phyloP scores from a whole-genome alignment of 2,113 vertebrate species.

The Gulo gulo region DNA sequence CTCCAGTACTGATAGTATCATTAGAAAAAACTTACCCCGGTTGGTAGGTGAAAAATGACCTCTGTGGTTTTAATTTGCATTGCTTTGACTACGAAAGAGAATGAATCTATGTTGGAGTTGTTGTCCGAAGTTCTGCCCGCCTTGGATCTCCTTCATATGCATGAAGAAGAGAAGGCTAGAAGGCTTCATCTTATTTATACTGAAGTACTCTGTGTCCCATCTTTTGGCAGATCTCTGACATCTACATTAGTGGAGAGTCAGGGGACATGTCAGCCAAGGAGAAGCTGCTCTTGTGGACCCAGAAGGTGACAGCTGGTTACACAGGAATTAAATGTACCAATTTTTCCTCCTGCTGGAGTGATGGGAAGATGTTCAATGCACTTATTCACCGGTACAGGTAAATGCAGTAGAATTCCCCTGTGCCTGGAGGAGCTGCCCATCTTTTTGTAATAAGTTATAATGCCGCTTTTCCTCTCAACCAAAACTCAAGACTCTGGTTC shows the following conservation, averaged over 20 bases:
- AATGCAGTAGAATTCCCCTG: neutral
- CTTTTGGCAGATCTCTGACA: constrained; percentile 94
- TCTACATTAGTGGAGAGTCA: constrained; percentile 97
- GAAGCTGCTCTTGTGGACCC: constrained; percentile 96
- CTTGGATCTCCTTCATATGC: neutral
- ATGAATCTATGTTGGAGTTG: neutral
- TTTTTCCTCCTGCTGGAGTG: constrained; percentile 96
- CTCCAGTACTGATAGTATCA: neutral
- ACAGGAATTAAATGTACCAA: constrained; percentile 95
- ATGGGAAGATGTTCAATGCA: constrained; percentile 99
- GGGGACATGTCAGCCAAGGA: constrained; percentile 99
- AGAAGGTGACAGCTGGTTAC: constrained; percentile 95
- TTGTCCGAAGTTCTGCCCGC: neutral
- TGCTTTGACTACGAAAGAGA: neutral
- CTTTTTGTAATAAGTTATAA: constrained; percentile 6
- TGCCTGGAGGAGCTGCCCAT: neutral
- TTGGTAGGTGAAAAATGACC: neutral
- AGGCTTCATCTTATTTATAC: neutral
- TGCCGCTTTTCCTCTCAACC: neutral
- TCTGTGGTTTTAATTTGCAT: neutral
- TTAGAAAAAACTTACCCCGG: neutral
- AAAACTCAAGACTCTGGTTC: constrained; percentile 21
- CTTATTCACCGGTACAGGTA: constrained; percentile 98
- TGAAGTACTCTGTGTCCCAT: neutral
- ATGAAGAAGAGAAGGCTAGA: neutral